phyloP scores from a whole-genome alignment of 2,113 vertebrate genomes.

The Chaetops frenatus region DNA sequence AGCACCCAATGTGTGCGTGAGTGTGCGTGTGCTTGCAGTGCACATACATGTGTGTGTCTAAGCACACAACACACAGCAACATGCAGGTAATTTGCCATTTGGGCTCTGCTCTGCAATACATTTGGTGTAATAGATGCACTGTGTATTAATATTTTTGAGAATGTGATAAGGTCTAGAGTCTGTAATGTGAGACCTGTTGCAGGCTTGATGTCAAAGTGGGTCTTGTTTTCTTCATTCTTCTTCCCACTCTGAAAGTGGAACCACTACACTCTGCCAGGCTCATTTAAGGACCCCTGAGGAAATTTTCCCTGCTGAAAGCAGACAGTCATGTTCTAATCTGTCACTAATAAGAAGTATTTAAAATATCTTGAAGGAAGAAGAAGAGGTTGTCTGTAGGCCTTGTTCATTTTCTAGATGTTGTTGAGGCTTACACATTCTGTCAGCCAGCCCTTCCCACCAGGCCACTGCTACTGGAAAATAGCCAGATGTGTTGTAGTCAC shows the following conservation, averaged over 20 bases:
- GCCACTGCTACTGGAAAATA: not conserved
- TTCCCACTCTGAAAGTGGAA: not conserved
- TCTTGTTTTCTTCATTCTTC: not conserved
- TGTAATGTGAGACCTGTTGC: not conserved
- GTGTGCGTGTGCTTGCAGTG: not conserved
- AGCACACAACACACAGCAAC: not conserved
- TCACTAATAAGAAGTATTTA: not conserved
- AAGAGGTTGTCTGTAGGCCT: not conserved
- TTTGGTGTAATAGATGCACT: no score
- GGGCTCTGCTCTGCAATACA: not conserved
- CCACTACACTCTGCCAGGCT: not conserved
- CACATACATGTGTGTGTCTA: not conserved
- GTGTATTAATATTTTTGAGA: not conserved
- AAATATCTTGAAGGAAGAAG: not conserved
- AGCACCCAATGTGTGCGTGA: accelerated
- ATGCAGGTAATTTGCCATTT: not conserved
- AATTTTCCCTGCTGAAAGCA: not conserved
- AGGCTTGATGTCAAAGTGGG: not conserved
- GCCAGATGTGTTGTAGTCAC: not conserved
- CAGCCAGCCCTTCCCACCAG: not conserved
- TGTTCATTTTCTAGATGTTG: not conserved
- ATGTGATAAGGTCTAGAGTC: not conserved
- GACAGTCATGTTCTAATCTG: not conserved
- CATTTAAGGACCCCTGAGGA: not conserved
- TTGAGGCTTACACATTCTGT: not conserved